Evolutionary conservation across 2,113 vertebrate species (phyloP), one percentile per base, ranked within the genome.

Genomic region (Prunella fulvescens): DNA sequence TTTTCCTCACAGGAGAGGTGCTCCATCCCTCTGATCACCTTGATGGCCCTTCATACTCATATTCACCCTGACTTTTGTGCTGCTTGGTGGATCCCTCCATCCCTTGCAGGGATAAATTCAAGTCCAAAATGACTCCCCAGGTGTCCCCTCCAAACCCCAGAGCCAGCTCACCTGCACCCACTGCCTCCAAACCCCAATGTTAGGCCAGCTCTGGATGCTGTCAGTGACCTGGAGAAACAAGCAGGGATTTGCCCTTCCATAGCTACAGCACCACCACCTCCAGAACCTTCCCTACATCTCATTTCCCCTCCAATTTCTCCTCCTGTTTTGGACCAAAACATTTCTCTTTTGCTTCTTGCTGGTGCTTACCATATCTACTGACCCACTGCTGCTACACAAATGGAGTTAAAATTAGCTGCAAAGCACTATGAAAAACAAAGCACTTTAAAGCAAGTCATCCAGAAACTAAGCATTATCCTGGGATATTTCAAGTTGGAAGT

Each of bases 371-470:
- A 19, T 79, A 93, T 44, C 87, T 29, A 53, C 85, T 86, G 94
- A 82, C 85, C 94, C 39, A 17, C 40, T 74, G 91, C 69, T 81
- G 91, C 73, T 76, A 50, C 67, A 85, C 1, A 50, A 91, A 87
- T 10, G 18, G 70, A 94, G 93, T 70, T 95, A 93, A 96, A 93
- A 94, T 94, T 88, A 96, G 79, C 85, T 81, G 82, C 65, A 57
- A 85, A 84, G 88, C 9, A 18, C 61, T 28, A 50, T 1, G 64
- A n/a, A 66, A 81, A 82, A 82, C 45, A 72, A 66, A 72, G n/a
- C 66, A 45, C 79, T 94, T 82, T 44, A 50, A 72, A 2, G 25
- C 79, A 93, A 90, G 70, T 58, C 86, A 77, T 86, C 83, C 80
- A 91, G 91, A 86, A 95, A 92, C 83, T 65, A 42, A 88, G 88